A percentile compares a stretch with the other conserved stretches of the same genome.
Evolutionary conservation across 2,888 invertebrate species (phyloP).

Genomic region (Chalcosyrphus nemorum): DNA sequence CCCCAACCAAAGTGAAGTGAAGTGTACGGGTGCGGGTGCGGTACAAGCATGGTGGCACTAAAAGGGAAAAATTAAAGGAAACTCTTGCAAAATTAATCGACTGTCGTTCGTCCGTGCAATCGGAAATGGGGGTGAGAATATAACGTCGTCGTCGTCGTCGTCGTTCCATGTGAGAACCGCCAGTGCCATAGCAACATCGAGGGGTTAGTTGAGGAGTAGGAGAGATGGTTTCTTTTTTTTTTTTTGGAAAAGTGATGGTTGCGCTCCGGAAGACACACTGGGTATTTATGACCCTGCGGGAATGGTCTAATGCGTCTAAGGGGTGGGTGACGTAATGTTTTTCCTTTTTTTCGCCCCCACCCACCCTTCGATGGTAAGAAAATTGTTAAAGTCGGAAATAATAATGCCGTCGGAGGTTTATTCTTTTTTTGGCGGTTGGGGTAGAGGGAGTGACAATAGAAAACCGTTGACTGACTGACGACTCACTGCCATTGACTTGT

Average conservation of each 20-base stretch:
- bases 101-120: constrained; percentile 66
- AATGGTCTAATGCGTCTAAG: constrained; percentile 24
- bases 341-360: constrained; percentile 18
- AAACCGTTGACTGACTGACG: constrained; percentile 68
- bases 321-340: constrained; percentile 56
- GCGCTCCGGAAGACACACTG: constrained; percentile 65
- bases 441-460: constrained; percentile 56
- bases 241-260: constrained; percentile 55
- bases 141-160: no score
- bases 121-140: constrained; percentile 45
- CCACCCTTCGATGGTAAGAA: constrained; percentile 34
- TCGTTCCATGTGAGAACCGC: constrained; percentile 35
- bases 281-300: constrained; percentile 67
- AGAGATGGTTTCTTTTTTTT: not conserved
- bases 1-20: constrained; percentile 23
- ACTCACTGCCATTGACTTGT: constrained; percentile 65
- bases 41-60: constrained; percentile 16
- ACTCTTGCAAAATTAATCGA: constrained; percentile 72
- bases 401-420: constrained; percentile 72
- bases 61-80: constrained; percentile 66
- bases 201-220: not conserved
- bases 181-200: not conserved
- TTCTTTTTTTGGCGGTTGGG: constrained; percentile 16
- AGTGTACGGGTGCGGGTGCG: constrained; percentile 17
- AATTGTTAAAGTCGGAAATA: constrained; percentile 72